Base-by-base conservation (phyloP, 2,888 invertebrate genomes). In the Hoplodrina blanda region DNA sequence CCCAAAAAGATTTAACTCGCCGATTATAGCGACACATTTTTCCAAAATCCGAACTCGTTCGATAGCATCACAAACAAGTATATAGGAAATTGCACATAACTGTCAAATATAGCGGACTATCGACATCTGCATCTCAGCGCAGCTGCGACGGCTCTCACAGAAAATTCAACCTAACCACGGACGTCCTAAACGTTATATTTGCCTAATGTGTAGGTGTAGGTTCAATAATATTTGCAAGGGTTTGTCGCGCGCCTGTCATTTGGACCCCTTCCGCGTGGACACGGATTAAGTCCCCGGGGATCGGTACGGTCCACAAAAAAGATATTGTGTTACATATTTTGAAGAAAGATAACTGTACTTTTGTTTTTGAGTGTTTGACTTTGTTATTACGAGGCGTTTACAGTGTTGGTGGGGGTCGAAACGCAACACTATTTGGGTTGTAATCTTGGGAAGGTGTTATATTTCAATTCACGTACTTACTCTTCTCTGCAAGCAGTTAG, bases 251-350 rank as follows among this genome's bases (percentile, higher is more conserved):
- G 93, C 93, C 94, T 91, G 92, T 91, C 91, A 91, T 92, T 92
- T 91, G 88, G 82, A 93, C 92, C 93, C 94, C 93, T 94, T 94
- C 94, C 94, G 94, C 91, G 90, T 93, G 87, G 89, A 90, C 89
- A 86, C 71, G 87, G 89, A 90, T 91, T 92, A 90, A 78, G 85
- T 88, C 89, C 87, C 82, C 33, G 56, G 81, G 83, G 88, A 83
- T 68, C 78, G 77, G 80, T 78, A 92, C 73, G 57, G 90, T 82
- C 65, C 69, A 85, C 89, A 92, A 86, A 90, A 87, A 85, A 86
- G 78, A 67, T 69, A 79, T 84, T 80, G 74, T 72, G 72, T 81
- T 80, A 79, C 82, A 78, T 69, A 69, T 76, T 74, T 74, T 73
- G 78, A 60, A 50, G 60, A 70, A 73, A 64, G 33, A 68, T 87